These are phyloP conservation scores for Matsumyia berberina DNA, from an alignment of 2,888 invertebrate genomes.

Conservation along the genomic window DNA sequence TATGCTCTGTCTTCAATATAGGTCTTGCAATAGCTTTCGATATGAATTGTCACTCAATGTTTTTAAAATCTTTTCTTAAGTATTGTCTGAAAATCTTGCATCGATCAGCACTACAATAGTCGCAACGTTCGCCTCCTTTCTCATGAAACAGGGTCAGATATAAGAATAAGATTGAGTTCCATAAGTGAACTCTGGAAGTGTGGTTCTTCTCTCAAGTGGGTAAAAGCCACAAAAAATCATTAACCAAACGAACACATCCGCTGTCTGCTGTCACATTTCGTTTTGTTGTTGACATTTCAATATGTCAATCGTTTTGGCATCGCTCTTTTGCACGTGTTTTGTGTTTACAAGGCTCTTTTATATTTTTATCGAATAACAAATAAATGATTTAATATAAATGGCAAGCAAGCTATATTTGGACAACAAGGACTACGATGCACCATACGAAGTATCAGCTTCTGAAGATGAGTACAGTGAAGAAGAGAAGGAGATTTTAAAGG, in stretches of 20 bases:
- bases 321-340: constrained; percentile 26
- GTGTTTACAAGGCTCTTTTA: neutral
- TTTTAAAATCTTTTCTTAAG: too few species aligned
- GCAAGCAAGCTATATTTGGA: constrained; percentile 79
- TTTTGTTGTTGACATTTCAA: constrained; percentile 4
- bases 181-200: too few species aligned
- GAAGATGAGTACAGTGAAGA: constrained; percentile 89
- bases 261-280: neutral
- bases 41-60: too few species aligned
- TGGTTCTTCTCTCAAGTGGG: too few species aligned
- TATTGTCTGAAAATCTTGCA: too few species aligned
- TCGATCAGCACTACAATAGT: too few species aligned
- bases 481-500: constrained; percentile 87
- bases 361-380: constrained; percentile 9
- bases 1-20: too few species aligned
- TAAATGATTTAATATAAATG: constrained; percentile 74
- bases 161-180: too few species aligned
- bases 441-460: constrained; percentile 89
- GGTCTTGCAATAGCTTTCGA: too few species aligned
- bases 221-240: neutral
- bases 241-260: constrained; percentile 1
- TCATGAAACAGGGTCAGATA: too few species aligned
- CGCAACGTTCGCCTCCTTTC: too few species aligned
- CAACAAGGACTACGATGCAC: constrained; percentile 82
- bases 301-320: constrained; percentile 23